Base-by-base conservation (phyloP, 2,888 invertebrate species). In the Nymphalis urticae region DNA sequence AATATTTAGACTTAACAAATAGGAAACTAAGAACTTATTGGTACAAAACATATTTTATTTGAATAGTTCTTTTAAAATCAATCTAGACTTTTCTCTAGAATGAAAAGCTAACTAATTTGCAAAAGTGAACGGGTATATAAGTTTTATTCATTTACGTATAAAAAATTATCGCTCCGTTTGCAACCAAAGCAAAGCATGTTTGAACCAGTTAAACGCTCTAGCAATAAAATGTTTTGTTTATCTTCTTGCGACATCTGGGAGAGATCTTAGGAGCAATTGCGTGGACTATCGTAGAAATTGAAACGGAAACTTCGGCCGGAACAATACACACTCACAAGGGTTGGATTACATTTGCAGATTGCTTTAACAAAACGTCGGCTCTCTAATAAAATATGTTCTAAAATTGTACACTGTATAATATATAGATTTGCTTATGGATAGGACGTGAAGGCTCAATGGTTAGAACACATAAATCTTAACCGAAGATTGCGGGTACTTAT, bases 181-280 rank as follows among this genome's bases (percentile, higher is more conserved):
- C 42, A 4, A 17, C 32, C 27, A 17, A 24, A 42, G 13, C 58
- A 10, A 19, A 3, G 42, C 32, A 60, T 42, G 36, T 42, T 17
- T 54, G 36, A 56, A 56, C 19, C 2, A 7, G 32, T 62, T 62
- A 21, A 21, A 48, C n/a, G 54, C 48, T 56, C 32, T n/a, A 24
- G 24, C 19, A 62, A 64, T 69, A 62, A 69, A 65, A 65, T 48
- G 36, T 58, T 42, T 54, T 69, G 61, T 50, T 62, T 69, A 62
- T 62, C 24, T n/a, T 27, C 62, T 10, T 48, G 56, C 56, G 47
- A 61, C 64, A 65, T 65, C 56, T 69, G 69, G 64, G 48, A 48
- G 48, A n/a, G 48, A 68, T 60, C 48, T 42, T 61, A 48, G 56
- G 21, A 69, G 64, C 69, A 50, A 50, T 69, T 69, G 62, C 61